Evolutionary conservation across 2,797 vertebrate species (phyloP).

Genomic region (Acestrorhynchus altus): DNA sequence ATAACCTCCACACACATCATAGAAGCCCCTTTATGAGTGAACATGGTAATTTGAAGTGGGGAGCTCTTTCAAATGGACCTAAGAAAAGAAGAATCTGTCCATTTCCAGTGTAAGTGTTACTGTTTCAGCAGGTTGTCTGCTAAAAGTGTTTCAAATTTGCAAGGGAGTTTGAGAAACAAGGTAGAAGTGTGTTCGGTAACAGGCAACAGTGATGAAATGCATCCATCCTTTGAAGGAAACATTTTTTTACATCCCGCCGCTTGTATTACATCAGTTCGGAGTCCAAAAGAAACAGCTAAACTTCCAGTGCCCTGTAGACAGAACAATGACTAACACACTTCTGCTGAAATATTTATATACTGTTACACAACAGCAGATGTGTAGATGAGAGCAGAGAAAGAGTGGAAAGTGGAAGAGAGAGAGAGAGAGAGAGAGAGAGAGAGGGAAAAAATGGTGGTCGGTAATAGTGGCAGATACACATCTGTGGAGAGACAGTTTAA

Average conservation of each 20-base stretch:
- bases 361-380: conserved; percentile 48
- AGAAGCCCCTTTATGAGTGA: too few species aligned
- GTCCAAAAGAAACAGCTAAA: neutral
- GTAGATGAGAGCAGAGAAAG: conserved; percentile 6
- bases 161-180: neutral
- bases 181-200: neutral
- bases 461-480: neutral
- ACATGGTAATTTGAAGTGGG: neutral
- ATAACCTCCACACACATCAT: too few species aligned
- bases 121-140: neutral
- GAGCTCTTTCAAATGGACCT: neutral
- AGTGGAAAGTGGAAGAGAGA: conserved; percentile 11
- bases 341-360: conserved; percentile 49
- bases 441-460: neutral
- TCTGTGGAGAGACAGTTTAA: conserved; percentile 7
- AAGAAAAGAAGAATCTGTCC: neutral
- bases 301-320: conserved; percentile 20
- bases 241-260: neutral
- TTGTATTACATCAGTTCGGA: conserved; percentile 10
- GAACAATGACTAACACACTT: conserved; percentile 25
- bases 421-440: too few species aligned
- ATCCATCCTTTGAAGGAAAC: conserved; percentile 3
- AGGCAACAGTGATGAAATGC: neutral
- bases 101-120: neutral
- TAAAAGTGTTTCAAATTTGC: neutral